Evolutionary conservation across 2,113 vertebrate genomes (phyloP).

Genomic region (Manacus vitellinus): DNA sequence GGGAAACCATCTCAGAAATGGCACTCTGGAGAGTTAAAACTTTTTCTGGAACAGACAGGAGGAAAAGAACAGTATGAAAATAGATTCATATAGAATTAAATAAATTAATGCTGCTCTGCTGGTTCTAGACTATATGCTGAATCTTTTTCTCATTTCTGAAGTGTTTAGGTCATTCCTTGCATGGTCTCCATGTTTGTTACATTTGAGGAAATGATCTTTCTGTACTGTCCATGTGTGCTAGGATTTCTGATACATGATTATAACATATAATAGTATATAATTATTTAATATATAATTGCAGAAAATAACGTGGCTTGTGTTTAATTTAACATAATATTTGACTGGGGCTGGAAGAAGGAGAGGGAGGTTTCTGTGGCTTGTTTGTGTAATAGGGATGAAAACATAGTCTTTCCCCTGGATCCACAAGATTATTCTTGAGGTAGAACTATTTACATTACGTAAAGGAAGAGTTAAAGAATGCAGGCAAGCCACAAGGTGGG

Average conservation of each 20-base stretch:
- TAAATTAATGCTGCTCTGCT: background rate
- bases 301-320: background rate
- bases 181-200: background rate
- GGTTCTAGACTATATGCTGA: background rate
- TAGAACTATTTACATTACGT: background rate
- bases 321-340: background rate
- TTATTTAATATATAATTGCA: background rate
- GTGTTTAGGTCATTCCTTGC: background rate
- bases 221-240: background rate
- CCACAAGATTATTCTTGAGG: background rate
- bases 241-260: background rate
- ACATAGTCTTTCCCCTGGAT: background rate
- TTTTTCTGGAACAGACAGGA: slow-evolving; percentile 5
- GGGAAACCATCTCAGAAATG: slow-evolving; percentile 9
- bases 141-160: background rate
- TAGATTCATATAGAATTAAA: background rate
- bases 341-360: background rate
- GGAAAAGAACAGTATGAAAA: slow-evolving; percentile 10
- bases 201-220: background rate
- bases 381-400: background rate
- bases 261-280: background rate
- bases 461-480: slow-evolving; percentile 9
- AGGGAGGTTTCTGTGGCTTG: background rate
- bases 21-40: slow-evolving; percentile 4
- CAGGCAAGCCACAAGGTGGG: background rate